Base-by-base conservation (phyloP, 2,113 vertebrate species). In the Rhinichthys klamathensis region DNA sequence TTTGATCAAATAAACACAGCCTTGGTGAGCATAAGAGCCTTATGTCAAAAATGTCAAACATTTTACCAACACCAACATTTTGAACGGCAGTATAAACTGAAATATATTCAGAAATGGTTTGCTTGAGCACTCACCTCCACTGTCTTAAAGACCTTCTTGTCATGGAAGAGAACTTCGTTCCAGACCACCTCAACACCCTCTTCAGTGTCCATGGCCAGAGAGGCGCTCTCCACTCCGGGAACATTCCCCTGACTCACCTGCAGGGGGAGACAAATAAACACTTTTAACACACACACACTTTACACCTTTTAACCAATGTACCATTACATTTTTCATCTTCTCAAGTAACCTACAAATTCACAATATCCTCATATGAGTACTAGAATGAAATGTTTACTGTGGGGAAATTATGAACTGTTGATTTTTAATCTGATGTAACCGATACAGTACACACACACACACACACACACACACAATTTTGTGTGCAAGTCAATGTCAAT, bases 201-300 rank as follows among this genome's bases (percentile, higher is more conserved):
- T 92, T 99, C 97, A 0, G 97, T 98, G 94, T 99, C 97, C 97
- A 99, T 99, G 91, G 97, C 97, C 84, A 98, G 92, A 86, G 96
- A 99, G 2, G 97, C 96, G 84, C 96, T 98, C 91, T 98, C 97
- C 88, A 99, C 95, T 10, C 97, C 97, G 0, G 97, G 96, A 90
- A 98, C 97, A 92, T 98, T 98, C 0, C 97, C 97, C 87, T 98
- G 97, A 83, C 97, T 98, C 87, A 99, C 96, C 97, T 98, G 93
- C 0, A 83, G 82, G 2, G 23, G 84, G 83, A 63, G 38, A 12
- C 75, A 60, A 79, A 58, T 32, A 13, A 30, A 7, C 49, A 63
- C 49, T 18, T 54, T 46, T 41, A n/a, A 60, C n/a, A 38, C n/a
- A 6, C 30, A 78, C 30, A 78, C 16, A 21, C 6, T 35, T 13